Conservation (phyloP, 2,797 vertebrate genomes). For the Pangasius krempfi region DNA sequence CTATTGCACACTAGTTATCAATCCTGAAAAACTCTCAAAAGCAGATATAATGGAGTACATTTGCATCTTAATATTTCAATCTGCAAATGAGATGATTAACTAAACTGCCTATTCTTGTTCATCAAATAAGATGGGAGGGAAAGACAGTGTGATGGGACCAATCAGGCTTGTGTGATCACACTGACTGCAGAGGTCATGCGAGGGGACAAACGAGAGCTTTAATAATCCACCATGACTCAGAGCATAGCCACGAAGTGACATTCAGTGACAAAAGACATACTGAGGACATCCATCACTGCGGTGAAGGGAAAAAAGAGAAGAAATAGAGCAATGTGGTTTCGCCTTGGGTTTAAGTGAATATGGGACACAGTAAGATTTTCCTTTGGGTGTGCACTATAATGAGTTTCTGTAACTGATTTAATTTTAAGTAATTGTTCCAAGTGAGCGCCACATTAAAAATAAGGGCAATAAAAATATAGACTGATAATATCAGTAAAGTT, state of each 20-base stretch:
- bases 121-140: slow-evolving; percentile 49
- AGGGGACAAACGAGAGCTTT: slow-evolving; percentile 50
- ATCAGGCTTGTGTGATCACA: slow-evolving; percentile 21
- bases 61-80: slow-evolving; percentile 60
- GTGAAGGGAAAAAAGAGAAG: neutral
- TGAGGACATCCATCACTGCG: slow-evolving; percentile 53
- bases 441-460: neutral
- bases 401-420: slow-evolving; percentile 14
- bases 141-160: slow-evolving; percentile 27
- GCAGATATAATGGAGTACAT: slow-evolving; percentile 48
- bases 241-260: slow-evolving; percentile 51
- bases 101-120: slow-evolving; percentile 60
- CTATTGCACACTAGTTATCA: slow-evolving; percentile 37
- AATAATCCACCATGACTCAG: slow-evolving; percentile 57
- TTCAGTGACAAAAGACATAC: slow-evolving; percentile 51
- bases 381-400: slow-evolving; percentile 25
- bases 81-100: slow-evolving; percentile 62
- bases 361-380: slow-evolving; percentile 33
- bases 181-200: slow-evolving; percentile 10
- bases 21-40: slow-evolving; percentile 53
- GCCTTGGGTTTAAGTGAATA: slow-evolving; percentile 26
- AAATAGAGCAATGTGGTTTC: slow-evolving; percentile 30
- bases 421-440: slow-evolving; percentile 17
- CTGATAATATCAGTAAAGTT: neutral
- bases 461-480: slow-evolving; percentile 14